Evolutionary conservation across 2,888 invertebrate genomes (phyloP), one percentile per base, ranked within the genome.

Genomic region (Imbricaverruca yamaguchii): DNA sequence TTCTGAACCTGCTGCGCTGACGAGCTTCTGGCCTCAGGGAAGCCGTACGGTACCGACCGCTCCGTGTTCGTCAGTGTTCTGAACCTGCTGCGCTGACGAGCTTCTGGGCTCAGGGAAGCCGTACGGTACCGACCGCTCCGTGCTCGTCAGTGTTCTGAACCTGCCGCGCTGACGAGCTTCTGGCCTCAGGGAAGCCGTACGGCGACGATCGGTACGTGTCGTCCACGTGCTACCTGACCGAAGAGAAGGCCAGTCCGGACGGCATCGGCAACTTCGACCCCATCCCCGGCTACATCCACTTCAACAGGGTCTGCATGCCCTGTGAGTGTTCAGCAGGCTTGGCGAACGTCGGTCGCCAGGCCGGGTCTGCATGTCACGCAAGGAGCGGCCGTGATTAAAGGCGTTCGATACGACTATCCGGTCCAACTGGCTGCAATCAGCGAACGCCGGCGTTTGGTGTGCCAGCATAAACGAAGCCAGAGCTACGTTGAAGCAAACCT

Each of bases 251-350:
- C 0, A 92, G 92, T 81, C 95, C 95, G 0, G 95, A 96, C 88
- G 95, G 95, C 69, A 93, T 94, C 79, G 95, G 95, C 63, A 93
- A 92, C 83, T 90, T 95, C n/a, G 94, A 95, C 91, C 90, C 94
- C 82, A 94, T 94, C 13, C 94, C 94, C 0, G 95, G 95, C 85
- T 94, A 94, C 85, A 94, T 95, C 8, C 95, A 95, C 86, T 95
- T 95, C 87, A 94, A 93, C 81, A 95, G 95, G 90, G 92, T 95
- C 82, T 95, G 95, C 87, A 90, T 95, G 81, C 92, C 93, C 74
- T 95, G 95, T 95, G 89, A 92, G 93, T 90, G 82, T 18, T 78
- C 80, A 10, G 56, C 56, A 59, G 18, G 63, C 59, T 78, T 74
- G 56, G 39, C 39, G 39, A 39, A 39, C 2, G 39, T 39, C 39